Percentiles rank a stretch among this genome's conserved stretches.
These are phyloP conservation scores for Scopus umbretta DNA, from an alignment of 2,113 vertebrate species.

Conservation along the genomic window DNA sequence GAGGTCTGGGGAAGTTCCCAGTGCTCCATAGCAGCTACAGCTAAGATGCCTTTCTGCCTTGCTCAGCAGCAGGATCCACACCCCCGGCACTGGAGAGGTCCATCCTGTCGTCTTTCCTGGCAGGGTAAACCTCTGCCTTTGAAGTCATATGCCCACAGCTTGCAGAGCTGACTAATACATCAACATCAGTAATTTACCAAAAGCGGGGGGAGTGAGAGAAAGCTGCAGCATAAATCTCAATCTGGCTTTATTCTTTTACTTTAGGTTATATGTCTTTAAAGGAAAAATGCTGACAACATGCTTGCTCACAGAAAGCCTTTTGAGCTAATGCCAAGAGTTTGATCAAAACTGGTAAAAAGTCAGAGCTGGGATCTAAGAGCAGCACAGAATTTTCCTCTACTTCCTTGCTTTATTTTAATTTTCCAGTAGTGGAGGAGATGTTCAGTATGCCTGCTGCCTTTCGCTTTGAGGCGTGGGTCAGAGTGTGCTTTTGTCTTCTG, in stretches of 20 bases:
- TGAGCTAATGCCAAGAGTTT: constrained; percentile 23
- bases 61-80: neutral
- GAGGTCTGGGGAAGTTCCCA: neutral
- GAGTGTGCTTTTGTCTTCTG: neutral
- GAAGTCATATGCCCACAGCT: neutral
- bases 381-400: neutral
- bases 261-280: constrained; percentile 26
- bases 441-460: neutral
- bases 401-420: neutral
- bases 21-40: neutral
- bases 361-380: neutral
- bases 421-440: neutral
- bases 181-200: neutral
- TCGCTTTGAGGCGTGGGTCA: neutral
- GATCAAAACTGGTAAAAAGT: constrained; percentile 13
- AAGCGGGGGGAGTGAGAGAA: neutral
- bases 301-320: constrained; percentile 30
- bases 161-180: neutral
- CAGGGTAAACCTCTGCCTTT: neutral
- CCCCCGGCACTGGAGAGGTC: neutral
- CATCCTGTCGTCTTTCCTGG: neutral
- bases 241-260: constrained; percentile 37
- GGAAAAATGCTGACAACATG: constrained; percentile 34
- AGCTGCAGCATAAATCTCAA: constrained; percentile 21
- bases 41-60: neutral